Base-by-base conservation (phyloP, 2,113 vertebrate genomes). In the Antigone vipio region DNA sequence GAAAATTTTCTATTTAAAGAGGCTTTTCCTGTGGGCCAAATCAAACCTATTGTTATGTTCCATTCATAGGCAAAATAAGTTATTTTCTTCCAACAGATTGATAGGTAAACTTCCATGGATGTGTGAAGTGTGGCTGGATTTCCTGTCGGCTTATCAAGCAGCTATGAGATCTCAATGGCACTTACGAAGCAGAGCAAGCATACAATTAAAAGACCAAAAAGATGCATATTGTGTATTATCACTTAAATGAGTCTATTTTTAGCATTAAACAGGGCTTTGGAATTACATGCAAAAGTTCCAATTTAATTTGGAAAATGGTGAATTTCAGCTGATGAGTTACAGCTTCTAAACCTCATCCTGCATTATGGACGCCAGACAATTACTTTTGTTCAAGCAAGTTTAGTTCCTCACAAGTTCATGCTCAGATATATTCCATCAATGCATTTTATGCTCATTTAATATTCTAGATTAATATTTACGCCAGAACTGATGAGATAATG, bases 291-390 rank as follows among this genome's bases (percentile, higher is more conserved):
- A 56, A 29, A 66, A 15, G 0, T 66, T 88, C 6, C 2, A 9
- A 53, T 56, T 34, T 69, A 9, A 13, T 56, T 64, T 44, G 9
- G 42, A 71, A 83, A 86, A 75, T 1, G 1, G 14, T 45, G 18
- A 45, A 53, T 82, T 85, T 91, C 14, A 34, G 5, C 4, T 76
- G 23, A 7, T 64, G 26, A 72, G 5, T 64, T 66, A 29, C 8
- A 88, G 11, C 16, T 88, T 17, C n/a, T 90, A 53, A 81, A 49
- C 22, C 4, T 55, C 15, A 12, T 19, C 30, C 34, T 86, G 6
- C 0, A 0, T 73, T 64, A 69, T 15, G 14, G 11, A 80, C 23
- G 44, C 1, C 12, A 40, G 24, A n/a, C 3, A 44, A 23, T 18
- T 53, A 62, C 38, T 55, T 83, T 7, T 38, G 9, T 26, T 38